Base-by-base conservation (phyloP, 2,113 vertebrate species). In the Clupea harengus region DNA sequence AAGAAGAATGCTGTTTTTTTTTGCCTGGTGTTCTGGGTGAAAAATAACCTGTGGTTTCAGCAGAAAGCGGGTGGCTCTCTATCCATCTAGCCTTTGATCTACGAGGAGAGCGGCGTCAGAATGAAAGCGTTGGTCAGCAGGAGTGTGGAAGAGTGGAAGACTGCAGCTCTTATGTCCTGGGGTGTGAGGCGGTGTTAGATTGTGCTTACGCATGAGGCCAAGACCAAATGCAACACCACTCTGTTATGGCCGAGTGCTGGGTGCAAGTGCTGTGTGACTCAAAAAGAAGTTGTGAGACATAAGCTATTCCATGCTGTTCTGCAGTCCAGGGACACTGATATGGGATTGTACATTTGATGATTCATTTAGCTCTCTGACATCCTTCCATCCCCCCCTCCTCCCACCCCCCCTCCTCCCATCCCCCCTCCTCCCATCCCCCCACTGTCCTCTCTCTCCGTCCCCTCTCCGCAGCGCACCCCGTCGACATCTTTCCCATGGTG, bases 401-500 rank as follows among this genome's bases (percentile, higher is more conserved):
- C 6, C 22, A 72, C 7, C 64, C 3, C 9, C 11, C 7, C 20
- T 8, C 60, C 60, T 64, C 64, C 52, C 18, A 32, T 32, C 67
- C 25, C 67, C 28, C 8, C 9, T 39, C 11, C 25, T 39, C 7
- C 28, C 10, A 75, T 1, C 28, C 72, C 17, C 32, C 5, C 28
- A 78, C 25, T 78, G 28, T 78, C 72, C 45, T 47, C 72, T 83
- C 28, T 47, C 57, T 78, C 72, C 54, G 5, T 88, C 44, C 87
- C 85, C 8, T 10, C 11, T 89, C 82, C 87, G 32, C 88, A 98
- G 97, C 90, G 89, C 96, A 95, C 83, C 96, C 96, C 3, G 95
- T 97, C 85, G 91, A 92, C 78, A 95, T 99, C 90, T 93, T 96
- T 88, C 98, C 98, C 46, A 81, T 99, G 92, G 93, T 96, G 85